A percentile compares a stretch with the other conserved stretches of the same genome.
Conservation (phyloP, 2,113 vertebrate species). For the Chamaea fasciata region DNA sequence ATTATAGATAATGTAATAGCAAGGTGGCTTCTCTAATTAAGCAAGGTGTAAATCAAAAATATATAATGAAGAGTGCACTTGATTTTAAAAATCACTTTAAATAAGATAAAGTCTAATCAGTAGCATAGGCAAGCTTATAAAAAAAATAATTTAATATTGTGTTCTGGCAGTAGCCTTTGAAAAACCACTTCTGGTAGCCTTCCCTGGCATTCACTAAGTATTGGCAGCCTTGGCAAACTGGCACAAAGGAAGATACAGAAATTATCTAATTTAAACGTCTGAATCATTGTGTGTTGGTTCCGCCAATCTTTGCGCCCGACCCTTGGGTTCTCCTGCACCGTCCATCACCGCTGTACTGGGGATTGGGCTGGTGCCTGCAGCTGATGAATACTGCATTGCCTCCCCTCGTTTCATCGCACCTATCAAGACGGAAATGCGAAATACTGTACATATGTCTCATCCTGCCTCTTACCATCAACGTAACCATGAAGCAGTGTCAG, state of each 20-base stretch:
- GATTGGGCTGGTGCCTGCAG: neutral
- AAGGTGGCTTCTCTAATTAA: neutral
- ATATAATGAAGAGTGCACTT: neutral
- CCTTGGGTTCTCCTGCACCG: neutral
- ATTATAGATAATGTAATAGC: neutral
- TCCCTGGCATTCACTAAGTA: neutral
- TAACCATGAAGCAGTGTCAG: neutral
- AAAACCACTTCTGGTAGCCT: neutral
- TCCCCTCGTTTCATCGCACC: neutral
- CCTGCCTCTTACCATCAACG: neutral
- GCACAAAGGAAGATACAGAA: neutral
- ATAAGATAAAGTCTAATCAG: neutral
- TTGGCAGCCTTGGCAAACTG: slow-evolving; percentile 46
- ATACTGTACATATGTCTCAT: neutral
- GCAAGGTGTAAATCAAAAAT: neutral
- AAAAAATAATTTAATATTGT: neutral
- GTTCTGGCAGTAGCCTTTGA: neutral
- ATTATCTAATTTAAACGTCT: neutral
- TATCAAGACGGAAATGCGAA: neutral
- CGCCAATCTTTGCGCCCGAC: neutral
- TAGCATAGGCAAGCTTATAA: neutral
- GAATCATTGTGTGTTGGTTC: neutral
- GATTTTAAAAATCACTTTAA: neutral
- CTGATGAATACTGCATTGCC: neutral
- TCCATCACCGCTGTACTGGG: neutral